Conservation (phyloP, 2,888 invertebrate species). For the Drosophila ezoana region DNA sequence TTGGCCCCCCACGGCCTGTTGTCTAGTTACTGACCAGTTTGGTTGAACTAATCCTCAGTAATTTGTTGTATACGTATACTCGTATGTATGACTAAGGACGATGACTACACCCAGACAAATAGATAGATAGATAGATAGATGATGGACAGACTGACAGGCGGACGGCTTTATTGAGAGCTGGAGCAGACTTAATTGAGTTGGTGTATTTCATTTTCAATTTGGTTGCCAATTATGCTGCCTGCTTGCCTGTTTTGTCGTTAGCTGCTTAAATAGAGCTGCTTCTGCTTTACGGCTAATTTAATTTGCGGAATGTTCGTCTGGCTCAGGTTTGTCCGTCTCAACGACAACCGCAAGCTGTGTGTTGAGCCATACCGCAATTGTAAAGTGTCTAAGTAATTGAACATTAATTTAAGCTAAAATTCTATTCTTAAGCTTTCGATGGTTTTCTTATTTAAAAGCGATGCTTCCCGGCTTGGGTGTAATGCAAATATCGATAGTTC, state of each 20-base stretch:
- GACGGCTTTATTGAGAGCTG: conserved; percentile 5
- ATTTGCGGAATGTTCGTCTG: conserved; percentile 34
- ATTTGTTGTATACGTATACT: conserved; percentile 30
- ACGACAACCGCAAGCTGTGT: conserved; percentile 11
- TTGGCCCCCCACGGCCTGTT: conserved; percentile 5
- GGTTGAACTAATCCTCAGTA: conserved; percentile 42
- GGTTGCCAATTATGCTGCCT: conserved; percentile 52
- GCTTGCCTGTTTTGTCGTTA: conserved; percentile 30
- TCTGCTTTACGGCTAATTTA: conserved; percentile 36
- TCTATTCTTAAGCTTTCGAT: neutral
- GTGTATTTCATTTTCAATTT: conserved; percentile 59
- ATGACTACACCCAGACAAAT: conserved; percentile 18
- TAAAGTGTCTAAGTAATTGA: neutral
- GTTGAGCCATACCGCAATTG: neutral
- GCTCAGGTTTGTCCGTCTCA: conserved; percentile 4
- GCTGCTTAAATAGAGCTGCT: conserved; percentile 19
- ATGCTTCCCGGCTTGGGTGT: no score
- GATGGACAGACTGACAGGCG: neutral
- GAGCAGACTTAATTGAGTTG: conserved; percentile 49
- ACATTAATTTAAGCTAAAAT: neutral
- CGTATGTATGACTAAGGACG: conserved; percentile 19
- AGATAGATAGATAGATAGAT: neutral
- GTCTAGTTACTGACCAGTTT: conserved; percentile 34
- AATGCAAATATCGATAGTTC: no score
- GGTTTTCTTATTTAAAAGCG: neutral